Percentiles rank a stretch among this genome's conserved stretches.
phyloP scores from a whole-genome alignment of 2,113 vertebrate species.

The Plestiodon gilberti region DNA sequence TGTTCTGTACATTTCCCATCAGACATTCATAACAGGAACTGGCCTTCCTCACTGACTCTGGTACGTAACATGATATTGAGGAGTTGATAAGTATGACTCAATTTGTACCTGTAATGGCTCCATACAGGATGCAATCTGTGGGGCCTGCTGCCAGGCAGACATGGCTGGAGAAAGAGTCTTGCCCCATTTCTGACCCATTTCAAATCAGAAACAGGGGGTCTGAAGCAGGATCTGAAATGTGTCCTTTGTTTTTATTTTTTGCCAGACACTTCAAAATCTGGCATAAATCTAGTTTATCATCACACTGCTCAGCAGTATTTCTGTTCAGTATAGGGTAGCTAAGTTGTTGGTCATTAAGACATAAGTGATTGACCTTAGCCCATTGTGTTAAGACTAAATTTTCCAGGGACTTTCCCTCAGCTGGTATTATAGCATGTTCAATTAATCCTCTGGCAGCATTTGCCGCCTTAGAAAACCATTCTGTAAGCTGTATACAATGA shows the following conservation, averaged over 20 bases:
- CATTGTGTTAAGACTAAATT: fast-evolving
- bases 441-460: neutral
- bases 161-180: no score
- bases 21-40: no score
- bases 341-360: neutral
- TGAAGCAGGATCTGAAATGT: neutral
- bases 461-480: neutral
- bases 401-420: fast-evolving
- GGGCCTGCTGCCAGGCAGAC: neutral
- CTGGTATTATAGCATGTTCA: fast-evolving
- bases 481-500: neutral
- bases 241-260: neutral
- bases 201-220: neutral
- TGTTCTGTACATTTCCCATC: no score
- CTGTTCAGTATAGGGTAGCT: neutral
- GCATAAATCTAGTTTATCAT: neutral
- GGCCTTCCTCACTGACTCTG: no score
- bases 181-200: neutral
- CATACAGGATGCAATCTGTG: neutral
- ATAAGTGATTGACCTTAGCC: neutral
- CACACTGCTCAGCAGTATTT: neutral
- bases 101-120: neutral
- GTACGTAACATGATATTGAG: no score
- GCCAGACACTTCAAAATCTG: neutral
- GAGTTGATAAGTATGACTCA: no score